Conservation (phyloP, 2,113 vertebrate species). For the Lamprotornis superbus region DNA sequence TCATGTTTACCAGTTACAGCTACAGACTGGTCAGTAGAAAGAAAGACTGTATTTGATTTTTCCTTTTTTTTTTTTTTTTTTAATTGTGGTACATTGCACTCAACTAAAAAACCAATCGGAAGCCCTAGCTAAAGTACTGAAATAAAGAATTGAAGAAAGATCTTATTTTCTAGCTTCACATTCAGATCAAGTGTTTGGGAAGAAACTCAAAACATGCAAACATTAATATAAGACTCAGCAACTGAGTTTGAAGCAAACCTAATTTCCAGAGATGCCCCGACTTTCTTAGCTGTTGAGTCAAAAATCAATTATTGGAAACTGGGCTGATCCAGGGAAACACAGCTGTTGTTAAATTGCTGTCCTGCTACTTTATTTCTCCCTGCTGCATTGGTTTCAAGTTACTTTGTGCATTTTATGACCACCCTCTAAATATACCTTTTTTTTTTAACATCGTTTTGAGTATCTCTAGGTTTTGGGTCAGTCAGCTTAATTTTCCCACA, state of each 20-base stretch:
- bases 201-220: background rate
- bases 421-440: background rate
- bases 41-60: background rate
- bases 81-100: background rate
- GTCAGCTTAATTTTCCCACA: background rate
- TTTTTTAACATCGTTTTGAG: rapidly evolving
- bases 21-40: background rate
- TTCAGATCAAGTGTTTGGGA: background rate
- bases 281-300: background rate
- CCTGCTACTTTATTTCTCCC: background rate
- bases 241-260: background rate
- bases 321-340: background rate
- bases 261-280: background rate
- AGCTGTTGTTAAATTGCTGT: background rate
- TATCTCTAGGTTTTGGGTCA: background rate
- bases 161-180: background rate
- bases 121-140: background rate
- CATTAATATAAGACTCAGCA: background rate
- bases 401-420: background rate
- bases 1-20: background rate
- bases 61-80: background rate
- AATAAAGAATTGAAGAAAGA: background rate
- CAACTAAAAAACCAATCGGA: background rate
- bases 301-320: background rate
- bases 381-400: background rate